Evolutionary conservation across 2,888 invertebrate species (phyloP).

Genomic region (Lasioglossum figueresi): DNA sequence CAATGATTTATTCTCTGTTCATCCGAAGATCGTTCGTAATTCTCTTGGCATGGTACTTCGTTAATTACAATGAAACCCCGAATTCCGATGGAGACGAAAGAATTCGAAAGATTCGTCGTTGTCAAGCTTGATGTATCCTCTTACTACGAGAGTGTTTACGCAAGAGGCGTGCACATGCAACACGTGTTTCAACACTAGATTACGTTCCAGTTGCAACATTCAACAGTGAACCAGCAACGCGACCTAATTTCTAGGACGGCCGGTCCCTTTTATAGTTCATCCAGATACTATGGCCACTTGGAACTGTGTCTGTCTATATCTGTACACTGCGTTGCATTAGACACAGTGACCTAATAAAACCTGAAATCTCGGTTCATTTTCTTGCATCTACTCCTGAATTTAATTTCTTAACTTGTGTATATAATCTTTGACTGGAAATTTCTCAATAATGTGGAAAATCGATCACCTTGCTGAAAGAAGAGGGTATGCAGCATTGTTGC

Average conservation of each 20-base stretch:
- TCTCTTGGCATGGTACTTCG: neutral
- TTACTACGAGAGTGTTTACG: conserved; percentile 11
- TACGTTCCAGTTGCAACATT: conserved; percentile 59
- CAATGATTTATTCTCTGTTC: neutral
- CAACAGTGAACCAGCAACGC: conserved; percentile 41
- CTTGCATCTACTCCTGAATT: neutral
- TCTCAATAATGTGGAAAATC: neutral
- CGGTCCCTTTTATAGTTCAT: conserved; percentile 63
- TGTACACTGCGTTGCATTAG: conserved; percentile 60
- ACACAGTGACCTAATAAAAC: conserved; percentile 58
- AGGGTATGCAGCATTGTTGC: neutral
- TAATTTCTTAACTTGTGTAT: neutral
- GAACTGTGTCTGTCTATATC: conserved; percentile 33
- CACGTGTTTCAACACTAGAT: conserved; percentile 49
- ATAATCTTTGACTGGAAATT: neutral
- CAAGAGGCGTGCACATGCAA: conserved; percentile 33
- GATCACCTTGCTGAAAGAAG: neutral
- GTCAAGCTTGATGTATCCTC: neutral
- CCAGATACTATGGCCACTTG: conserved; percentile 52
- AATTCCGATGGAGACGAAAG: neutral
- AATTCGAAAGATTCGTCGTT: neutral
- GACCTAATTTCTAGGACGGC: conserved; percentile 69
- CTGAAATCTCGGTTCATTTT: neutral
- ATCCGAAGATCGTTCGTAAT: neutral
- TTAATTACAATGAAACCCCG: neutral